Base-by-base conservation (phyloP, 2,888 invertebrate genomes). In the Papilio protenor region DNA sequence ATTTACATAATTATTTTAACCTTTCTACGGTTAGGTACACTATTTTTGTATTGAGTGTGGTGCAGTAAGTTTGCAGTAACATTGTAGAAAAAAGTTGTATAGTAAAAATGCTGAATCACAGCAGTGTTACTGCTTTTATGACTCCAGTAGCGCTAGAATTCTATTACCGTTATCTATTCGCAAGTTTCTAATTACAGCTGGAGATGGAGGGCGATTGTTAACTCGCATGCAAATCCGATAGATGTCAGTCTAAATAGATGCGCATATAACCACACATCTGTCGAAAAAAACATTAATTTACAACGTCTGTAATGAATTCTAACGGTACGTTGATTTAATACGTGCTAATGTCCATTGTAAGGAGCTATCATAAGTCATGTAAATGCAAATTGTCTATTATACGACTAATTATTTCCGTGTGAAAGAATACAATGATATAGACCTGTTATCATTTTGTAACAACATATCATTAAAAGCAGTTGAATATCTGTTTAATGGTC, bases 131-230 rank as follows among this genome's bases (percentile, higher is more conserved):
- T 85, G 85, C 83, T 86, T 86, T 86, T 85, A 87, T 86, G 85
- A 80, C 80, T 81, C 81, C 82, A 81, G 82, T 82, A 86, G 84
- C 83, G 85, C 85, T 85, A 90, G 89, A 89, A 90, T 88, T 88
- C 86, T 85, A 79, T 84, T 89, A 90, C 93, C 93, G 93, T 93
- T 93, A 92, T 77, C 73, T 78, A 82, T 84, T 87, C 82, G 87
- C 89, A 89, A 89, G 92, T 91, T 92, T 92, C 91, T 94, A 94
- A 94, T 93, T 93, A 92, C 91, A 85, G 85, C 83, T 84, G 82
- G 84, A 91, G 89, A 92, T 93, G 89, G 89, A 90, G 86, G 88
- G 86, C 89, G 91, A 93, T 92, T 92, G 93, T 91, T 89, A 85
- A 88, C 86, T 87, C 87, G 85, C 87, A 92, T 93, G 93, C 90